Percentiles rank a stretch among this genome's conserved stretches.
Conservation (phyloP, 2,888 invertebrate genomes). For the Tricholauxania praeusta region DNA sequence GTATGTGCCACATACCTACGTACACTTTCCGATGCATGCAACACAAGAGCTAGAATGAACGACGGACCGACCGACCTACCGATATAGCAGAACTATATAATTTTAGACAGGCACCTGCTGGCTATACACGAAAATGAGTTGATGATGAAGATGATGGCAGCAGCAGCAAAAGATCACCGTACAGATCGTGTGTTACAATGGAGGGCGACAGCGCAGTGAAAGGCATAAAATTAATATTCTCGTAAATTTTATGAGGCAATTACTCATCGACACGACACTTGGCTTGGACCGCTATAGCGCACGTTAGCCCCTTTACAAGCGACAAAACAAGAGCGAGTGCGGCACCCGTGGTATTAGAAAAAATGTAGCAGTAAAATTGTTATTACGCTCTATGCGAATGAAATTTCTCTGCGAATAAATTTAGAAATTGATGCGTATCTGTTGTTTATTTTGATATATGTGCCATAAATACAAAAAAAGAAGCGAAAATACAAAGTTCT, state of each 20-base stretch:
- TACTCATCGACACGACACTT: slow-evolving; percentile 38
- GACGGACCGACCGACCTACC: background rate
- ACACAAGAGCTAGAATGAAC: too few relatives aligned
- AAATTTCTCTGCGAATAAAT: background rate
- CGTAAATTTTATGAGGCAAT: slow-evolving; percentile 41
- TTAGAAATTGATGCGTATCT: too few relatives aligned
- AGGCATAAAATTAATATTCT: slow-evolving; percentile 41
- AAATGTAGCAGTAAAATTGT: too few relatives aligned
- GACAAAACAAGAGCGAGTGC: background rate
- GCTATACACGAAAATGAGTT: background rate
- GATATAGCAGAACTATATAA: slow-evolving; percentile 11
- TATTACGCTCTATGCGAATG: background rate
- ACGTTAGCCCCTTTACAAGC: background rate
- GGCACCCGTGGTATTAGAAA: too few relatives aligned
- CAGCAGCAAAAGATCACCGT: background rate
- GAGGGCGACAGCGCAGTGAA: slow-evolving; percentile 3
- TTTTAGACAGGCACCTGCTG: slow-evolving; percentile 35
- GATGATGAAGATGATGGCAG: background rate
- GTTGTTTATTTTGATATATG: too few relatives aligned
- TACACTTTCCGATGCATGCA: background rate
- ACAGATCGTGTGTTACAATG: background rate
- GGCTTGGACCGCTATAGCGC: background rate
- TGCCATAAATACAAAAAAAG: too few relatives aligned
- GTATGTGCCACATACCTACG: background rate
- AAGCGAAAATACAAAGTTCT: too few relatives aligned